Conservation (phyloP, 2,113 vertebrate species). For the Chloropsis cyanopogon region DNA sequence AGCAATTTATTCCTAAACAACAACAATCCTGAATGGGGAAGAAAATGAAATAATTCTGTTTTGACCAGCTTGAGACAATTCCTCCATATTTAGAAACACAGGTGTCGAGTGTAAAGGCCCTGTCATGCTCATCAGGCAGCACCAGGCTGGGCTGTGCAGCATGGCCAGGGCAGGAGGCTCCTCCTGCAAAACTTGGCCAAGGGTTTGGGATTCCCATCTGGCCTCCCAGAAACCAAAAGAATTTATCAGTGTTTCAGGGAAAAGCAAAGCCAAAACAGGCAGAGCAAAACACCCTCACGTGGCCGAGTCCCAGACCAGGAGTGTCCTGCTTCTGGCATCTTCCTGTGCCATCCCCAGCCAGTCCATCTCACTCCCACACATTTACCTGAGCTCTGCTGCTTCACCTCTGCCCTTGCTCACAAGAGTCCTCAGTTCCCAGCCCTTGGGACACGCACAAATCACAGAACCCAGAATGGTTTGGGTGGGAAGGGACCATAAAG, state of each 20-base stretch:
- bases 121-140: neutral
- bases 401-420: neutral
- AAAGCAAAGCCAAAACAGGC: neutral
- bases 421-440: neutral
- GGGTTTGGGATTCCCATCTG: neutral
- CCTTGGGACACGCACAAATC: fast-evolving
- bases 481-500: neutral
- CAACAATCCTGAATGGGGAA: conserved; percentile 50
- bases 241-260: neutral
- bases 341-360: neutral
- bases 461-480: neutral
- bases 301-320: fast-evolving
- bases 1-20: conserved; percentile 72
- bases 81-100: conserved; percentile 24
- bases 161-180: neutral
- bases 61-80: conserved; percentile 62
- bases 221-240: neutral
- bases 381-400: neutral
- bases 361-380: fast-evolving
- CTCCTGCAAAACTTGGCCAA: neutral
- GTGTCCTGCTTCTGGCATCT: neutral
- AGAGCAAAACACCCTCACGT: neutral
- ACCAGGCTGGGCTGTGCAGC: neutral
- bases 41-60: conserved; percentile 75
- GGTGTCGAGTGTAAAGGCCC: neutral